These are phyloP conservation scores for Clivina fossor DNA, from an alignment of 2,888 invertebrate genomes.

Conservation along the genomic window DNA sequence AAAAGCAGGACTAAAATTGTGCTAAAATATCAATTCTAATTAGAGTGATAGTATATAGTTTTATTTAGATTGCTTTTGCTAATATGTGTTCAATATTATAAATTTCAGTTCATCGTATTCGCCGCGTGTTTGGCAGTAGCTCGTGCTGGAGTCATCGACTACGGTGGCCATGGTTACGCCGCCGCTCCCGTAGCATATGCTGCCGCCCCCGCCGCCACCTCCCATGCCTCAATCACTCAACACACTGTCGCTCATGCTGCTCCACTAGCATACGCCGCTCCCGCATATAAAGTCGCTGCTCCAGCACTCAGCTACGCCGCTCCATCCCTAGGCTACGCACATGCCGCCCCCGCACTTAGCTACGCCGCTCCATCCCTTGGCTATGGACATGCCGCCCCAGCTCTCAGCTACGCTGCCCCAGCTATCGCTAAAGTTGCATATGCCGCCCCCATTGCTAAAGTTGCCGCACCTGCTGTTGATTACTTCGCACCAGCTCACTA, in stretches of 20 bases:
- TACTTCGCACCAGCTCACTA: constrained; percentile 52
- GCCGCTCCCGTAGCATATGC: constrained; percentile 23
- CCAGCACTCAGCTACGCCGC: constrained; percentile 3
- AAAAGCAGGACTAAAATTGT: too few species aligned
- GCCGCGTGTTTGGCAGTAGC: constrained; percentile 28
- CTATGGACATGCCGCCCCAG: constrained; percentile 12
- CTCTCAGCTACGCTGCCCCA: constrained; percentile 33
- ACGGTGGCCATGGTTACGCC: constrained; percentile 28
- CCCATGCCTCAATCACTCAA: constrained; percentile 22
- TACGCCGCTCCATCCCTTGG: constrained; percentile 5
- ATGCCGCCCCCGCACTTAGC: neutral
- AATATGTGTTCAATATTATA: too few species aligned
- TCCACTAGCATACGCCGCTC: constrained; percentile 16
- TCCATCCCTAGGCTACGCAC: too few species aligned
- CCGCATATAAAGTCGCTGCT: constrained; percentile 1
- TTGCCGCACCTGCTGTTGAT: constrained; percentile 52
- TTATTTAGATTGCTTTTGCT: too few species aligned
- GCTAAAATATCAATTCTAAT: too few species aligned
- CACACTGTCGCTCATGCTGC: constrained; percentile 25
- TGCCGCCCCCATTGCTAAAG: constrained; percentile 45
- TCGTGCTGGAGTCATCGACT: constrained; percentile 24
- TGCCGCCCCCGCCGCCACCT: constrained; percentile 52
- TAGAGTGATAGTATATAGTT: too few species aligned
- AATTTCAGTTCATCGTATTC: constrained; percentile 41
- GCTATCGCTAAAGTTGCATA: constrained; percentile 15